Base-by-base conservation (phyloP, 92 coral and sea anemone species). In the Parazoanthus darwini region DNA sequence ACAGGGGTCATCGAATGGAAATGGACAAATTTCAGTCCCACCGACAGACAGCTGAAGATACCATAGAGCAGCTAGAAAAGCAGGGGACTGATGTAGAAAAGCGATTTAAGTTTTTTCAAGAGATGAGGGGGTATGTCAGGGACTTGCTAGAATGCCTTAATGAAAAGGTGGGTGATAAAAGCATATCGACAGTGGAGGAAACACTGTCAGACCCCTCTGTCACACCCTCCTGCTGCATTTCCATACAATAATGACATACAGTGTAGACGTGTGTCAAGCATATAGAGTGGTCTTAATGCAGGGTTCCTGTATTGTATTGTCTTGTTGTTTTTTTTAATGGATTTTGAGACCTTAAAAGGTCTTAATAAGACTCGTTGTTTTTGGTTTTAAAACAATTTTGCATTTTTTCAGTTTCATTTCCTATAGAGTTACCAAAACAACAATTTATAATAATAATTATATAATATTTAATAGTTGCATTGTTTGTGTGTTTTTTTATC, bases 41-140 rank as follows among this genome's bases (percentile, higher is more conserved):
- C 72, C 67, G 90, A 88, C 94, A 94, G 80, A 91, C 98, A 50
- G 91, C 98, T 0, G 97, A 95, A 77, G 89, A 91, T 25, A 92
- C 94, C 48, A 97, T 97, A 33, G 92, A 91, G 71, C 91, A 92
- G 56, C 85, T 97, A 3, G 91, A 88, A 51, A 85, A 90, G 26
- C 98, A 92, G 70, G 94, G 94, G 23, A 73, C 82, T 73, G 98
- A 94, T 86, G 98, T 94, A 9, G 99, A 97, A 95, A 88, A 92
- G 90, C 91, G 96, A 85, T 97, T 92, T 87, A 91, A 92, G 74
- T 97, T 97, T 90, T 97, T 94, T 77, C 99, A 97, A 90, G 99
- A 97, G 98, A 97, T 94, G 98, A 97, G 98, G 97, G 99, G 99
- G 98, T 97, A 97, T 97, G 99, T 97, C 94, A 93, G 98, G 96